Conservation (phyloP, 2,888 invertebrate species). For the Lumbricus terrestris region DNA sequence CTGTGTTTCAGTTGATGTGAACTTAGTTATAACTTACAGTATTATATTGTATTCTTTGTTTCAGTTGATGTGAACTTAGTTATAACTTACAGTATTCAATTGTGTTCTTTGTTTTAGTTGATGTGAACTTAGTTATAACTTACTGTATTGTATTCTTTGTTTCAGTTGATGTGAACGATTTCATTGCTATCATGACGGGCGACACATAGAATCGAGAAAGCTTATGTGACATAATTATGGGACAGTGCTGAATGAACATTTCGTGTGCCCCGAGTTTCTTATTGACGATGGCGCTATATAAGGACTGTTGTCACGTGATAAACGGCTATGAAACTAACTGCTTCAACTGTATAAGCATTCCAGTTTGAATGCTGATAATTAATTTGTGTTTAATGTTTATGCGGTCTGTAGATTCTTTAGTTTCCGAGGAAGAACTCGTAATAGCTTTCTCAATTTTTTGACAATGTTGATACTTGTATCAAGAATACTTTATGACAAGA, state of each 20-base stretch:
- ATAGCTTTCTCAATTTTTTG: background rate
- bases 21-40: too few species aligned
- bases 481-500: too few species aligned
- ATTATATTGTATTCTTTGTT: constrained; percentile 37
- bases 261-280: background rate
- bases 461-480: too few species aligned
- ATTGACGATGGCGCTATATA: background rate
- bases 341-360: background rate
- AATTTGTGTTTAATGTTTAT: background rate
- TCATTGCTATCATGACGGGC: constrained; percentile 56
- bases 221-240: background rate
- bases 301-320: background rate
- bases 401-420: background rate
- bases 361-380: background rate
- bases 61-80: constrained; percentile 54
- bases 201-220: constrained; percentile 39
- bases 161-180: constrained; percentile 55
- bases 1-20: constrained; percentile 53
- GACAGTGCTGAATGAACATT: background rate
- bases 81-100: too few species aligned
- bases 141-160: constrained; percentile 33
- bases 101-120: constrained; percentile 48
- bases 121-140: constrained; percentile 41
- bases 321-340: background rate
- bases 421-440: background rate